Evolutionary conservation across 2,797 vertebrate species (phyloP), one percentile per base, ranked within the genome.

Genomic region (Natrix natrix): DNA sequence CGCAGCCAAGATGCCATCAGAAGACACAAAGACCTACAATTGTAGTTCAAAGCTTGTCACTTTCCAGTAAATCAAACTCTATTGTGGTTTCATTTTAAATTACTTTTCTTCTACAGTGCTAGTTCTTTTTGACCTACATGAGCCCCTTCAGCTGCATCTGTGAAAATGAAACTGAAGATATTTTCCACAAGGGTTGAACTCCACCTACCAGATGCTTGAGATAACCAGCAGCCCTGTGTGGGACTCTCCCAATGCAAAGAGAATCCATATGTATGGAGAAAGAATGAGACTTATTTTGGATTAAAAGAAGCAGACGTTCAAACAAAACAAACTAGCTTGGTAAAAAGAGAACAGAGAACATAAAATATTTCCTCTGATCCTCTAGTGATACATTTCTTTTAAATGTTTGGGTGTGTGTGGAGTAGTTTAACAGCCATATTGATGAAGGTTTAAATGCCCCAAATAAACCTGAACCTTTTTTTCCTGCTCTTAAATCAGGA

Each of bases 221-320:
- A 69, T 91, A 86, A 94, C 94, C 88, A 61, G 11, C 87, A 90
- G 0, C 24, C 1, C 87, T 28, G 28, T 22, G 6, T 4, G 59
- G n/a, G 6, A 43, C 54, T 66, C 57, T 37, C 56, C n/a, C 2
- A 24, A n/a, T n/a, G 90, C 88, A 90, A 91, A 90, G 60, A 69
- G 52, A 69, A 63, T 54, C 8, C 0, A 86, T 28, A 86, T 3
- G 32, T 11, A 16, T 93, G 91, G 55, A 86, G 17, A 56, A 86
- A 88, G n/a, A 94, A 95, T 94, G 78, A 92, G 87, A 43, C 92
- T 88, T 63, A 69, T 91, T 96, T 95, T 92, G 91, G 54, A 74
- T 90, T 60, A 37, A 90, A 28, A 93, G 48, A 61, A 94, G 90
- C 74, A 78, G 94, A 93, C 11, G 28, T 63, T 94, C 3, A 63